These are phyloP conservation scores for Heliothis subflexa DNA, from an alignment of 1,140 invertebrate genomes.

Conservation along the genomic window DNA sequence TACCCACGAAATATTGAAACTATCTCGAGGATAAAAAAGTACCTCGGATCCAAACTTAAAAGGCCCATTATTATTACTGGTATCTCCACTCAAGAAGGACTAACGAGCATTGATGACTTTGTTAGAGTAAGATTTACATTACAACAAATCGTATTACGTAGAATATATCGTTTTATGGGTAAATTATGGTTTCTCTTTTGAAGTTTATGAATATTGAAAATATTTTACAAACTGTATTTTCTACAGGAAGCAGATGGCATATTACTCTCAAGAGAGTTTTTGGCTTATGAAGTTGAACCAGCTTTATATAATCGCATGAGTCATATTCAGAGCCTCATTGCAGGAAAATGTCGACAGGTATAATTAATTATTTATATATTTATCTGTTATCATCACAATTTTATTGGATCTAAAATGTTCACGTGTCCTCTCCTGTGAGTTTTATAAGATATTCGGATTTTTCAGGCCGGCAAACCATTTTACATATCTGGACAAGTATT, in stretches of 20 bases:
- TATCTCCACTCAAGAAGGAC: slow-evolving; percentile 62
- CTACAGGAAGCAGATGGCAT: slow-evolving; percentile 73
- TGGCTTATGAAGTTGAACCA: slow-evolving; percentile 64
- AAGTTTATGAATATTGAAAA: too few species aligned
- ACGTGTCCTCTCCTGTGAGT: background rate
- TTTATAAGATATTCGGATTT: slow-evolving; percentile 10
- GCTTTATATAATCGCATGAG: slow-evolving; percentile 57
- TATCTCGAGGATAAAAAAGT: slow-evolving; percentile 62
- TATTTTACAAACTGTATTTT: background rate
- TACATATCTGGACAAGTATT: slow-evolving; percentile 66
- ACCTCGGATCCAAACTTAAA: slow-evolving; percentile 57
- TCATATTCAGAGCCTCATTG: slow-evolving; percentile 68
- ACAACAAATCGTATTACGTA: background rate
- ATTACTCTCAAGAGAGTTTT: slow-evolving; percentile 67
- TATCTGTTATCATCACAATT: background rate
- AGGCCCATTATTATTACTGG: slow-evolving; percentile 64
- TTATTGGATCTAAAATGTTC: background rate
- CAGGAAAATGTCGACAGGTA: slow-evolving; percentile 72
- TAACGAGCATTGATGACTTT: slow-evolving; percentile 68
- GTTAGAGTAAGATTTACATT: slow-evolving; percentile 48
- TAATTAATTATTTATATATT: background rate
- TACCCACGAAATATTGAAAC: slow-evolving; percentile 58
- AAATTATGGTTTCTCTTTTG: too few species aligned
- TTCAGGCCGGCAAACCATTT: slow-evolving; percentile 72
- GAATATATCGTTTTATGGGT: background rate